Percentiles rank a stretch among this genome's conserved stretches.
phyloP scores from a whole-genome alignment of 2,888 invertebrate species.

The Eumerus sabulonum region DNA sequence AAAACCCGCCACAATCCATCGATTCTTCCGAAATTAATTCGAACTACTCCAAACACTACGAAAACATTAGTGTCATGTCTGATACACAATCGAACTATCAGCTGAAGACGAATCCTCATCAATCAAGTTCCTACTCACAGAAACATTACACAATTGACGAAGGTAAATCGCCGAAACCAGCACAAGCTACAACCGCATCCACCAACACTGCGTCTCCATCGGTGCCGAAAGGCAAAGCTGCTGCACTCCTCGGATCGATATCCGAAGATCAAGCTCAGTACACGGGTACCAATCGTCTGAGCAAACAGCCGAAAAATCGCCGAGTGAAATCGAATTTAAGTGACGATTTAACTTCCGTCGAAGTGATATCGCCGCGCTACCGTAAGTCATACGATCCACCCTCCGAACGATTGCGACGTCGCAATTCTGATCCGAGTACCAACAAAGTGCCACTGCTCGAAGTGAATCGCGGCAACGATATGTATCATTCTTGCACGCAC shows the following conservation, averaged over 20 bases:
- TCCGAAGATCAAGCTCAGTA: conserved; percentile 70
- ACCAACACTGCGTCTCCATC: conserved; percentile 28
- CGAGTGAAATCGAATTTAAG: conserved; percentile 71
- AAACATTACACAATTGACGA: conserved; percentile 58
- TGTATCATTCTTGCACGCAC: conserved; percentile 73
- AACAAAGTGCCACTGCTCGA: conserved; percentile 80
- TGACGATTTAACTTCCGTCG: conserved; percentile 67
- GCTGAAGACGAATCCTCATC: conserved; percentile 41
- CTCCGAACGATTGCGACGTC: conserved; percentile 80
- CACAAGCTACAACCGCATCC: conserved; percentile 19
- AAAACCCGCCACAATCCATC: conserved; percentile 26
- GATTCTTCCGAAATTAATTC: conserved; percentile 74
- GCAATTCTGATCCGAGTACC: conserved; percentile 86
- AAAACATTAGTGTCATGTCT: conserved; percentile 58
- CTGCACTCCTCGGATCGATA: conserved; percentile 72
- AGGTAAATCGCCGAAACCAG: conserved; percentile 21
- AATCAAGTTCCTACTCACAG: conserved; percentile 69
- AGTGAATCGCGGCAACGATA: conserved; percentile 78
- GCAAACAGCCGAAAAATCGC: conserved; percentile 65
- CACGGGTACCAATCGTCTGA: conserved; percentile 42
- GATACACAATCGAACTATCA: conserved; percentile 44
- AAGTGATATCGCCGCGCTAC: conserved; percentile 52
- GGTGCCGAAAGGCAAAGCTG: conserved; percentile 71
- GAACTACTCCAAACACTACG: conserved; percentile 71
- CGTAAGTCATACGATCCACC: conserved; percentile 45